These are phyloP conservation scores for Hemicordylus capensis DNA, from an alignment of 2,113 vertebrate species.

Conservation along the genomic window DNA sequence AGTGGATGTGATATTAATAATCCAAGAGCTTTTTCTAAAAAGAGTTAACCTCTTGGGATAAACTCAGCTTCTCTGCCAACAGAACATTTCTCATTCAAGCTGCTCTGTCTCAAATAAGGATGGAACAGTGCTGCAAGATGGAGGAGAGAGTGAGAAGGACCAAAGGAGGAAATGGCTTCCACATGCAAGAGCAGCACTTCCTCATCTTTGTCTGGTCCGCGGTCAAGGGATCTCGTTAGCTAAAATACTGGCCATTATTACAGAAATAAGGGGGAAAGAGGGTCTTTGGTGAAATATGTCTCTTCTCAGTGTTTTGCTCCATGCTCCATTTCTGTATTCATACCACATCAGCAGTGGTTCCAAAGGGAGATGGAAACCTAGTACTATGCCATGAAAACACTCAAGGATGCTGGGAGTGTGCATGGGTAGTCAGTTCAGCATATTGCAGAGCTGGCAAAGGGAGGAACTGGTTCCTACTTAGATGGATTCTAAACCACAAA, in stretches of 20 bases:
- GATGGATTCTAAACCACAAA: background rate
- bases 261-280: background rate
- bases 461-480: background rate
- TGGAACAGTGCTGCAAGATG: background rate
- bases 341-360: background rate
- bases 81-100: constrained; percentile 1
- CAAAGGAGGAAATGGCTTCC: background rate
- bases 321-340: background rate
- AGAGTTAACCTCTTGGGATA: background rate
- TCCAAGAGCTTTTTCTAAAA: constrained; percentile 25
- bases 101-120: constrained; percentile 5
- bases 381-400: background rate
- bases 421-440: background rate
- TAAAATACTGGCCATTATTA: background rate
- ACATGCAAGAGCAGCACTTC: background rate
- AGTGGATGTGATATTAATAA: constrained; percentile 30
- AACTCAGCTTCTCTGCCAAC: background rate
- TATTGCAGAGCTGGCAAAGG: background rate
- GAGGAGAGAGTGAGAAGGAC: background rate
- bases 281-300: background rate
- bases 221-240: background rate
- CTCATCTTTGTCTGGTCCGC: background rate
- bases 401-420: background rate
- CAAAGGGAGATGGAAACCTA: background rate
- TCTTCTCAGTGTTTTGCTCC: background rate